Evolutionary conservation across 1,140 invertebrate species (phyloP), one percentile per base, ranked within the genome.

Genomic region (Pissodes strobi): DNA sequence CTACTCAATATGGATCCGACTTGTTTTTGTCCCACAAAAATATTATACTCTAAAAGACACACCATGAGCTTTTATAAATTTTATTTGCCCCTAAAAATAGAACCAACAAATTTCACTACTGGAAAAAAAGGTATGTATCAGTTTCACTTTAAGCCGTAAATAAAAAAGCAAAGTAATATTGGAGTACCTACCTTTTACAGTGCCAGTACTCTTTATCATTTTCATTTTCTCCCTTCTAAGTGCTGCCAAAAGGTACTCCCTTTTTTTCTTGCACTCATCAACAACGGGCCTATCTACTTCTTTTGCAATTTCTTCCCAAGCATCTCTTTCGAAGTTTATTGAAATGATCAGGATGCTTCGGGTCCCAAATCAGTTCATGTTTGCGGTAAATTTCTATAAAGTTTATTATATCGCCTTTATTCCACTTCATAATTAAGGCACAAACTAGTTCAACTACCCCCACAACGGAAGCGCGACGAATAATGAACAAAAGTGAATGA

Each of bases 321-420:
- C 30, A 34, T 34, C 30, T 34, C n/a, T 34, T 34, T 34, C 30
- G 30, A n/a, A 6, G n/a, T 34, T 43, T 43, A 43, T 43, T 43
- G 15, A 43, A 43, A 17, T 43, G 10, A 13, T 43, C 15, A 5
- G 5, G 9, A 43, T 43, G 39, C 13, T 43, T 43, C 15, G 39
- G 39, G 15, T 43, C 39, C 39, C 39, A 43, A 43, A 43, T 43
- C 13, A 43, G 15, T 43, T 43, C 39, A 5, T 43, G 13, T 43
- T 43, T 43, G 9, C 39, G 39, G 13, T n/a, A 43, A 43, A 17
- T 43, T n/a, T 9, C 39, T 10, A 43, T 17, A 17, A 17, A 43
- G 15, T 43, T n/a, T 9, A 13, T 45, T 8, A 13, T n/a, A n/a
- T n/a, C n/a, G n/a, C n/a, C n/a, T 13, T 45, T 45, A 8, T 45